Percentiles rank a stretch among this genome's conserved stretches.
Conservation (phyloP, 1,140 invertebrate species). For the Manduca sexta region DNA sequence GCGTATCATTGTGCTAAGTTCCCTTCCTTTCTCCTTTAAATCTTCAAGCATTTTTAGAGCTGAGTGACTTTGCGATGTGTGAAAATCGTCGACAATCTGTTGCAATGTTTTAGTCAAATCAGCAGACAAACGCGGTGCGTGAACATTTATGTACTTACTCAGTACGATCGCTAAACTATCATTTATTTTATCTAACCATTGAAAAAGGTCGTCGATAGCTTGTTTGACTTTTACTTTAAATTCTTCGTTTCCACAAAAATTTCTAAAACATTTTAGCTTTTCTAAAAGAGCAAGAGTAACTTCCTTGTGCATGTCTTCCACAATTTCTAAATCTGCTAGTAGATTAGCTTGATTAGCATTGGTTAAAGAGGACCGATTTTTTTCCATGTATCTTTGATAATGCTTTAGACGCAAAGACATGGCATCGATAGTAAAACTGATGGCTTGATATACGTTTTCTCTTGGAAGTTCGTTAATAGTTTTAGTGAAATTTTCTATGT, state of each 20-base stretch:
- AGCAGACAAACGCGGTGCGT: slow-evolving; percentile 32
- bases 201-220: slow-evolving; percentile 36
- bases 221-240: slow-evolving; percentile 40
- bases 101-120: slow-evolving; percentile 58
- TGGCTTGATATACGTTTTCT: slow-evolving; percentile 41
- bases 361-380: slow-evolving; percentile 28
- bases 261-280: slow-evolving; percentile 46
- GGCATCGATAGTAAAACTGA: slow-evolving; percentile 55
- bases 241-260: slow-evolving; percentile 30
- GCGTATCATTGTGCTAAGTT: slow-evolving; percentile 43
- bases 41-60: slow-evolving; percentile 39
- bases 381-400: slow-evolving; percentile 49
- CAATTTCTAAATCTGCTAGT: slow-evolving; percentile 49
- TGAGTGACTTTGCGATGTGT: slow-evolving; percentile 26
- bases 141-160: slow-evolving; percentile 44
- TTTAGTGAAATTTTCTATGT: slow-evolving; percentile 50
- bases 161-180: slow-evolving; percentile 40
- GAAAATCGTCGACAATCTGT: slow-evolving; percentile 47
- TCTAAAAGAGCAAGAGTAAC: slow-evolving; percentile 33
- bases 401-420: slow-evolving; percentile 40
- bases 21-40: slow-evolving; percentile 43
- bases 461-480: slow-evolving; percentile 27
- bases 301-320: slow-evolving; percentile 60
- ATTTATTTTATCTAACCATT: slow-evolving; percentile 57
- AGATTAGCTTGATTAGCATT: slow-evolving; percentile 40